phyloP scores from a whole-genome alignment of 2,113 vertebrate genomes.

The Phainopepla nitens region DNA sequence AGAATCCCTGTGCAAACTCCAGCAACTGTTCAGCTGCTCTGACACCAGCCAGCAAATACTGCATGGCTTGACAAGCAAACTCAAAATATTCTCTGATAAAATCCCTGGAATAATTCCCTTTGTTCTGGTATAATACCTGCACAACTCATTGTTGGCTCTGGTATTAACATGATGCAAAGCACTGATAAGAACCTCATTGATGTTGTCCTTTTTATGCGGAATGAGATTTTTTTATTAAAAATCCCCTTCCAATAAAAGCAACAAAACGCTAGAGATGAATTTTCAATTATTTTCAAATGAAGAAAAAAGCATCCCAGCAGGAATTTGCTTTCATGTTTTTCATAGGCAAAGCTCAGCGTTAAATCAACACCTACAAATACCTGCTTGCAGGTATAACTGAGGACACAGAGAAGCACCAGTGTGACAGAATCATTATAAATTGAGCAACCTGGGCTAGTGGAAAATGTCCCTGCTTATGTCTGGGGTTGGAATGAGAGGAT shows the following conservation, averaged over 20 bases:
- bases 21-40: background rate
- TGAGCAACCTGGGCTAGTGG: background rate
- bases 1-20: background rate
- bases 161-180: background rate
- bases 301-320: background rate
- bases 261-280: background rate
- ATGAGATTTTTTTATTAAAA: background rate
- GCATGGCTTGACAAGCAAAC: background rate
- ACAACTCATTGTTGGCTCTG: background rate
- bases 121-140: background rate
- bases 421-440: accelerated
- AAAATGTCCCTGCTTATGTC: background rate
- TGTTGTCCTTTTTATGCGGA: background rate
- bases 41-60: background rate
- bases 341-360: background rate
- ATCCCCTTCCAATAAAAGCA: background rate
- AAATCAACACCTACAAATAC: background rate
- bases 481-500: background rate
- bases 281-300: background rate
- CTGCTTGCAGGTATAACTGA: background rate
- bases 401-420: background rate
- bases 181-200: background rate
- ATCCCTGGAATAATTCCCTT: background rate
- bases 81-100: background rate
- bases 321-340: background rate